Evolutionary conservation across 2,113 vertebrate genomes (phyloP), one percentile per base, ranked within the genome.

Genomic region (Pangasianodon hypophthalmus): DNA sequence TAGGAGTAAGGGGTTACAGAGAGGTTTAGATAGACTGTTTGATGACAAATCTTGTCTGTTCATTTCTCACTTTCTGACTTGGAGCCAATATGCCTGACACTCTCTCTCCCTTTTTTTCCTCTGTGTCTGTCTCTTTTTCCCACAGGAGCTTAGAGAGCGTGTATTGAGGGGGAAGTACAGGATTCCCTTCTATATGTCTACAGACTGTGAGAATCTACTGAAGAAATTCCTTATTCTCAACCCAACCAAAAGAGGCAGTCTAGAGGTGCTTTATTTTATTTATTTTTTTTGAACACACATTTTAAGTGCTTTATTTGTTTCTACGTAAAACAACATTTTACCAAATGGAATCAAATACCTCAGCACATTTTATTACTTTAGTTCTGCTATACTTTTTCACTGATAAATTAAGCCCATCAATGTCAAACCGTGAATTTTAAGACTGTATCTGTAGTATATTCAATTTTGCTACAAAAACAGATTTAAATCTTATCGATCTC

Each of bases 131-230:
- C 24, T n/a, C 79, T 32, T 29, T 2, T 50, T 10, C 79, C 77
- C 82, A 37, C 71, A 98, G 97, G 97, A 98, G 89, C 94, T 98
- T 87, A 95, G 97, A 87, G 97, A 98, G 88, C 96, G 97, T 18
- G 97, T 98, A 14, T 94, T 98, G 87, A 95, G 97, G 29, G 97
- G 97, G 6, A 98, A 98, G 92, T 98, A 98, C 94, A 96, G 97
- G 87, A 97, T 98, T 91, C 97, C 97, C 4, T 98, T 98, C 95
- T 98, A 98, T 95, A 98, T 98, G 97, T 98, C 97, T 86, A 98
- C 97, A 0, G 97, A 98, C 95, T 98, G 97, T 89, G 97, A 98
- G 95, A 98, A 98, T 94, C 93, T 98, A 91, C 97, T 98, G 48
- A 98, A 98, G 92, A 97, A 97, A 93, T 98, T 98, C 94, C 97